phyloP scores from a whole-genome alignment of 2,113 vertebrate genomes.

The Gymnobelideus leadbeateri region DNA sequence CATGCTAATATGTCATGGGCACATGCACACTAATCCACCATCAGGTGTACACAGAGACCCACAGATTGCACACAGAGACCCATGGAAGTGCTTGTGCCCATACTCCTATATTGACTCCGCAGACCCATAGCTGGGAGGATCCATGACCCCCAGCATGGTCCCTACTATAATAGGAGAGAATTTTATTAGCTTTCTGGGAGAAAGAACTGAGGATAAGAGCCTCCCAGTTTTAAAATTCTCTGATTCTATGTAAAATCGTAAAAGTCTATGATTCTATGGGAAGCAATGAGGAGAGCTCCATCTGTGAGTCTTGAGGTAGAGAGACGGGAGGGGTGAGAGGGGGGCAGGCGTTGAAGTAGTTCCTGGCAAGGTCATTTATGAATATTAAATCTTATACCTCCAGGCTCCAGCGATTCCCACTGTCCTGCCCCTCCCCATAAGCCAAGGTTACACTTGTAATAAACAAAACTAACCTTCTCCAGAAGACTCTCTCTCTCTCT shows the following conservation, averaged over 20 bases:
- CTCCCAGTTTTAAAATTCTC: not conserved
- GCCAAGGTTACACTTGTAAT: conserved; percentile 71
- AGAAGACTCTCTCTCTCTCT: not conserved
- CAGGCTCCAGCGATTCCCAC: conserved; percentile 63
- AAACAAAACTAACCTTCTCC: conserved; percentile 69
- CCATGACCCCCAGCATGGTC: not conserved
- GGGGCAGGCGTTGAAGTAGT: conserved; percentile 46
- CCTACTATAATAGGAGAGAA: not conserved
- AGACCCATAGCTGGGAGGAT: not conserved
- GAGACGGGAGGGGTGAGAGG: not conserved
- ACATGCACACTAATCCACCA: not conserved
- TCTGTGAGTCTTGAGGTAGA: not conserved
- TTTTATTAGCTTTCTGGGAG: not conserved
- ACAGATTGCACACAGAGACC: not conserved
- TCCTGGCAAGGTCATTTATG: conserved; percentile 68
- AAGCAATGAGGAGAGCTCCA: not conserved
- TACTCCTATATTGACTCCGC: not conserved
- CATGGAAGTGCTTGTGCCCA: not conserved
- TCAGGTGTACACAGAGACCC: not conserved
- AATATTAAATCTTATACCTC: conserved; percentile 75
- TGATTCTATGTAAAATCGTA: not conserved
- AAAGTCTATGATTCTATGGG: not conserved
- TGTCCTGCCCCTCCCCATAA: conserved; percentile 65
- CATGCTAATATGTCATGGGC: not conserved
- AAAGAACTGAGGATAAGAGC: not conserved